Conservation (phyloP, 2,888 invertebrate genomes). For the Apoda limacodes region DNA sequence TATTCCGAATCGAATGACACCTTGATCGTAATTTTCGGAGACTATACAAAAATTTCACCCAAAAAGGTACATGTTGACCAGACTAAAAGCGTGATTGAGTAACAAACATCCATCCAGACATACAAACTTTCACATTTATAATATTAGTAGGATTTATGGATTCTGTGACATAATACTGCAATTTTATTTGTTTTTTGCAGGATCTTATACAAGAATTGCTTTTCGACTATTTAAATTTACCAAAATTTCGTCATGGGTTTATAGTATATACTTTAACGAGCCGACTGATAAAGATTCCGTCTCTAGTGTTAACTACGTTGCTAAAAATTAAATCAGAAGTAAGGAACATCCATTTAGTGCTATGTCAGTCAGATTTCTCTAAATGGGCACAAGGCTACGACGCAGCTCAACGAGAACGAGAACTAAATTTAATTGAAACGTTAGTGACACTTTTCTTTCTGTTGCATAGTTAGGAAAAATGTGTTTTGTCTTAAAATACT, state of each 20-base stretch:
- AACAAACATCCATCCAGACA: no score
- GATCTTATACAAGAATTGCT: conserved; percentile 47
- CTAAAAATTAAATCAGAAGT: conserved; percentile 46
- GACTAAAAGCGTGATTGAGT: no score
- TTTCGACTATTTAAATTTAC: conserved; percentile 34
- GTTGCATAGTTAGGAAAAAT: no score
- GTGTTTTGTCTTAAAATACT: no score
- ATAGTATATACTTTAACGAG: conserved; percentile 50
- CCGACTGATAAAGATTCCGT: conserved; percentile 38
- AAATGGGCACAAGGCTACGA: conserved; percentile 50
- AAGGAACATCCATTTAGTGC: conserved; percentile 42
- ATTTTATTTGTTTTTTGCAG: conserved; percentile 23
- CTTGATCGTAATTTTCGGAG: no score
- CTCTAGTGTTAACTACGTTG: conserved; percentile 36
- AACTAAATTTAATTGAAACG: no score
- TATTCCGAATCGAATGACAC: no score
- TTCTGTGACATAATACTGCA: conserved; percentile 1
- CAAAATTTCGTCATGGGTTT: conserved; percentile 44
- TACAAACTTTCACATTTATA: no score
- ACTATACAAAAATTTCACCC: no score
- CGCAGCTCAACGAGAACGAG: conserved; percentile 38
- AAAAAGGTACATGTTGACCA: no score
- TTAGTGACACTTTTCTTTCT: no score
- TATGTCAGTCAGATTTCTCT: conserved; percentile 50
- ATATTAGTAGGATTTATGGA: no score